phyloP scores from a whole-genome alignment of 2,888 invertebrate species.

The Tiliacea aurago region DNA sequence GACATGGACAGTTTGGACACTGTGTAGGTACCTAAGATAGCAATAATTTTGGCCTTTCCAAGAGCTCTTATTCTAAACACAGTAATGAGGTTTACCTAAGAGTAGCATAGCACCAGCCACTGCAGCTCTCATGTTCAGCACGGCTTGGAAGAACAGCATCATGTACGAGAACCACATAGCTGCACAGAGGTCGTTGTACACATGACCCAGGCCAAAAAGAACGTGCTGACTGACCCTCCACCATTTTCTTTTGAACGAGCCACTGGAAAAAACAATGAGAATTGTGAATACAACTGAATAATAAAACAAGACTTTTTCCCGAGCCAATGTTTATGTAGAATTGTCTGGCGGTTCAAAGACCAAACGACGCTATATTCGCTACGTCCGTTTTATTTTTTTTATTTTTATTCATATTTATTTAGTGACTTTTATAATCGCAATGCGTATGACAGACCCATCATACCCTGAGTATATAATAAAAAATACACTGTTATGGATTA shows the following conservation, averaged over 20 bases:
- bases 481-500: too few relatives aligned
- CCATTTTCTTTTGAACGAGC: conserved; percentile 78
- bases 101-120: conserved; percentile 93
- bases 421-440: too few relatives aligned
- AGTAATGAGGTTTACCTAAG: conserved; percentile 86
- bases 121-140: conserved; percentile 89
- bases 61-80: neutral
- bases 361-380: neutral
- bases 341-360: conserved; percentile 11
- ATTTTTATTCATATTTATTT: too few relatives aligned
- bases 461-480: too few relatives aligned
- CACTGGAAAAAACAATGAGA: conserved; percentile 72
- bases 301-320: neutral
- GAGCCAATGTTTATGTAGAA: conserved; percentile 11
- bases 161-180: conserved; percentile 99
- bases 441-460: too few relatives aligned
- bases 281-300: conserved; percentile 13
- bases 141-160: conserved; percentile 94
- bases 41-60: neutral
- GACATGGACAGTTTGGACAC: too few relatives aligned
- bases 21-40: neutral
- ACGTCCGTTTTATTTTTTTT: neutral
- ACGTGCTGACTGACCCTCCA: conserved; percentile 86
- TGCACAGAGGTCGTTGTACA: conserved; percentile 98
- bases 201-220: conserved; percentile 94